These are phyloP conservation scores for Laodelphax striatellus DNA, from an alignment of 1,140 invertebrate species.

Conservation along the genomic window DNA sequence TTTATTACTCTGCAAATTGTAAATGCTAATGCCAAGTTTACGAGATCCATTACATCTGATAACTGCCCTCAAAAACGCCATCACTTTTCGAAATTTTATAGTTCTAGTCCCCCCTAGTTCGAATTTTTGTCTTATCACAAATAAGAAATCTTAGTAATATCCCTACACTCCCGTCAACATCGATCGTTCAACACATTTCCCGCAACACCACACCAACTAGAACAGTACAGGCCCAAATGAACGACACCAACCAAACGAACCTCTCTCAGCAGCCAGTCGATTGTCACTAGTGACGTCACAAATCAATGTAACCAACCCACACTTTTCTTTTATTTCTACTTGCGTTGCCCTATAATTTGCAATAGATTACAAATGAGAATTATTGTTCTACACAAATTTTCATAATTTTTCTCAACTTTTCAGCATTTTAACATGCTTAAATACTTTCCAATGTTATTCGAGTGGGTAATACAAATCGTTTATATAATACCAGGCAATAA, in stretches of 20 bases:
- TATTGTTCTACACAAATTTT: too few relatives aligned
- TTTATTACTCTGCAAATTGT: slow-evolving; percentile 10
- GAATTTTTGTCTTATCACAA: background rate
- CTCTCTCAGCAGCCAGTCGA: background rate
- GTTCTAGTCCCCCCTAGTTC: background rate
- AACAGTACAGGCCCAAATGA: background rate
- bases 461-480: too few relatives aligned
- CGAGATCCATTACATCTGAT: slow-evolving; percentile 29
- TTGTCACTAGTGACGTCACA: background rate
- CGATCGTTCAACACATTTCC: background rate
- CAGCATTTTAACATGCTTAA: too few relatives aligned
- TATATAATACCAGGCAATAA: too few relatives aligned
- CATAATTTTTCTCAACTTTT: too few relatives aligned
- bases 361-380: too few relatives aligned
- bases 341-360: too few relatives aligned
- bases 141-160: background rate
- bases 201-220: background rate
- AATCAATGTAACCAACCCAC: too few relatives aligned
- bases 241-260: background rate
- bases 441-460: too few relatives aligned
- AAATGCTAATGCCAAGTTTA: slow-evolving; percentile 25
- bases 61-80: slow-evolving; percentile 36
- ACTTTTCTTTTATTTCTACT: too few relatives aligned
- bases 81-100: slow-evolving; percentile 15
- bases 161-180: background rate